Conservation (phyloP, 2,797 vertebrate genomes). For the Carduelis carduelis region DNA sequence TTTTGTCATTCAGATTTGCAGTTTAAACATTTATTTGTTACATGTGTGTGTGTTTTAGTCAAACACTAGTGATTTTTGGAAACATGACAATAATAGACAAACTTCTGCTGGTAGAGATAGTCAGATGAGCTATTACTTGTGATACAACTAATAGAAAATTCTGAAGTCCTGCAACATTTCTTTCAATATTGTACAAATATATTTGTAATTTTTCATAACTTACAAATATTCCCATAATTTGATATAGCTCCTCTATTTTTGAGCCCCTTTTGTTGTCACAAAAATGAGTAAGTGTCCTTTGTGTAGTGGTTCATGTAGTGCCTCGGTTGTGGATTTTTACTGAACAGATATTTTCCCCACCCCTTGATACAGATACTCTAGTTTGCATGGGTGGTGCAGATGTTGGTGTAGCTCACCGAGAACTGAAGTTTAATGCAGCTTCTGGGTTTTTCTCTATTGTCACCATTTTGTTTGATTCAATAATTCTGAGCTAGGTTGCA, state of each 20-base stretch:
- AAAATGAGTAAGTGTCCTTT: neutral
- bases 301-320: fast-evolving
- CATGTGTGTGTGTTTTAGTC: neutral
- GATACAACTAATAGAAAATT: neutral
- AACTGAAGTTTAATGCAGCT: neutral
- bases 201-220: neutral
- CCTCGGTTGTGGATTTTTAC: neutral
- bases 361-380: neutral
- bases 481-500: neutral
- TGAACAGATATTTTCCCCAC: neutral
- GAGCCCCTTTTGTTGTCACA: neutral
- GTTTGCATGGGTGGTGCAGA: neutral
- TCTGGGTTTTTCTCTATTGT: neutral
- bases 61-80: neutral
- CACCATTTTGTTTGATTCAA: neutral
- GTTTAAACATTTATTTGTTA: neutral
- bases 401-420: neutral
- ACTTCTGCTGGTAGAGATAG: neutral
- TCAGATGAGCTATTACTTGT: neutral
- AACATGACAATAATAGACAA: neutral
- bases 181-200: neutral
- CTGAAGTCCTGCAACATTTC: neutral
- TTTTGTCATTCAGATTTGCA: neutral
- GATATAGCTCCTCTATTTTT: neutral
- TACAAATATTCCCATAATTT: neutral